Percentiles rank a stretch among this genome's conserved stretches.
Conservation (phyloP, 1,140 invertebrate genomes). For the Drosophila fuyamai region DNA sequence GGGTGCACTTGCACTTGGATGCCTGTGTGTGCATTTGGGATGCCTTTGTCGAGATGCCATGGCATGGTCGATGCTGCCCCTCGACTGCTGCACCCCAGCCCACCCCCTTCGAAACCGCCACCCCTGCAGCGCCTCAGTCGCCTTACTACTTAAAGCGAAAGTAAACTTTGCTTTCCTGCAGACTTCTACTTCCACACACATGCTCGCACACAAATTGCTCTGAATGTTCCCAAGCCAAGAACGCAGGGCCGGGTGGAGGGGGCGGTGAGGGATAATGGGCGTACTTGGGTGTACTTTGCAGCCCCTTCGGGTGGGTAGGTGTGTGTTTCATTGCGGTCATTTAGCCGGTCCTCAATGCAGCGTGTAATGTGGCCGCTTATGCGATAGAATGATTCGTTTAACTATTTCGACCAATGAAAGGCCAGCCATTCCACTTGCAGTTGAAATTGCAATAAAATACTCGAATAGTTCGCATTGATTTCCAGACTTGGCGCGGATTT, state of each 20-base stretch:
- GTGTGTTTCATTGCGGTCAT: slow-evolving; percentile 77
- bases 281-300: slow-evolving; percentile 18
- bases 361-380: slow-evolving; percentile 80
- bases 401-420: slow-evolving; percentile 1
- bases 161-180: slow-evolving; percentile 75
- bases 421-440: slow-evolving; percentile 1
- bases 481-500: slow-evolving; percentile 5
- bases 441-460: slow-evolving; percentile 41
- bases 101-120: neutral
- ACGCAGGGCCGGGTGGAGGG: neutral
- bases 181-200: slow-evolving; percentile 42
- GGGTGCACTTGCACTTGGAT: slow-evolving; percentile 63
- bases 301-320: slow-evolving; percentile 44
- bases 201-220: slow-evolving; percentile 48
- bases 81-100: slow-evolving; percentile 2
- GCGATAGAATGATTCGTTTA: slow-evolving; percentile 52
- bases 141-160: slow-evolving; percentile 77
- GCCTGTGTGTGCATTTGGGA: slow-evolving; percentile 55
- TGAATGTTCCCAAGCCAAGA: slow-evolving; percentile 49
- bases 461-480: slow-evolving; percentile 27
- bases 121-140: slow-evolving; percentile 6
- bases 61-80: slow-evolving; percentile 44
- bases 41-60: slow-evolving; percentile 60
- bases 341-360: slow-evolving; percentile 79
- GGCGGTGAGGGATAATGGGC: neutral